These are phyloP conservation scores for Crioceris asparagi DNA, from an alignment of 2,888 invertebrate species.

Conservation along the genomic window DNA sequence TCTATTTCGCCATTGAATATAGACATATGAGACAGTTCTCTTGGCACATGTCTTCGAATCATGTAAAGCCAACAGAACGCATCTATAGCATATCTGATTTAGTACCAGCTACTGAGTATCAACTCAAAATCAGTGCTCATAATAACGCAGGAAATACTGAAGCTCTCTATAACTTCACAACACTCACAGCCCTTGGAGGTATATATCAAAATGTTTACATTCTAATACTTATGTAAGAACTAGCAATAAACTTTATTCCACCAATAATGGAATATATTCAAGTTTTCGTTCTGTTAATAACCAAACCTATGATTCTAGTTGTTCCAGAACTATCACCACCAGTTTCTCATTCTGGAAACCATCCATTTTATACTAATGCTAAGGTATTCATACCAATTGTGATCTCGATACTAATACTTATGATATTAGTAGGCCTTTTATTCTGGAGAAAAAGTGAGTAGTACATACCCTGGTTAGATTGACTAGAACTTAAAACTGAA, in stretches of 20 bases:
- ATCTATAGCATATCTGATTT: constrained; percentile 71
- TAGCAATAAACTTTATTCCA: not conserved
- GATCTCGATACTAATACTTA: constrained; percentile 54
- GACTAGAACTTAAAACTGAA: no score
- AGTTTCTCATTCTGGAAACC: constrained; percentile 54
- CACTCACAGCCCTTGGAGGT: constrained; percentile 67
- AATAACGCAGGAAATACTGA: constrained; percentile 80
- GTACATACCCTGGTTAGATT: no score
- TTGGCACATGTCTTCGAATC: constrained; percentile 73
- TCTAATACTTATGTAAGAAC: not conserved
- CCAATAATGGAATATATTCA: not conserved
- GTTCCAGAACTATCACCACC: constrained; percentile 56
- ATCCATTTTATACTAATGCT: constrained; percentile 56
- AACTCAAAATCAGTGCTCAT: constrained; percentile 65
- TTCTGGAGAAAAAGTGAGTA: constrained; percentile 57
- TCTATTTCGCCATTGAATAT: constrained; percentile 77
- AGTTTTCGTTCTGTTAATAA: not conserved
- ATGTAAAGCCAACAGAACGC: constrained; percentile 70
- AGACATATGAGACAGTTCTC: constrained; percentile 52
- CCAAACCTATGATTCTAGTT: constrained; percentile 26
- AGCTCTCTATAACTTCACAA: constrained; percentile 76
- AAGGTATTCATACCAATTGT: constrained; percentile 52
- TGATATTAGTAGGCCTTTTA: constrained; percentile 56
- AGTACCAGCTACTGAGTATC: constrained; percentile 64
- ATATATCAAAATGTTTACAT: constrained; percentile 26